Conservation (phyloP, 2,888 invertebrate species). For the Amblyjoppa proteus region DNA sequence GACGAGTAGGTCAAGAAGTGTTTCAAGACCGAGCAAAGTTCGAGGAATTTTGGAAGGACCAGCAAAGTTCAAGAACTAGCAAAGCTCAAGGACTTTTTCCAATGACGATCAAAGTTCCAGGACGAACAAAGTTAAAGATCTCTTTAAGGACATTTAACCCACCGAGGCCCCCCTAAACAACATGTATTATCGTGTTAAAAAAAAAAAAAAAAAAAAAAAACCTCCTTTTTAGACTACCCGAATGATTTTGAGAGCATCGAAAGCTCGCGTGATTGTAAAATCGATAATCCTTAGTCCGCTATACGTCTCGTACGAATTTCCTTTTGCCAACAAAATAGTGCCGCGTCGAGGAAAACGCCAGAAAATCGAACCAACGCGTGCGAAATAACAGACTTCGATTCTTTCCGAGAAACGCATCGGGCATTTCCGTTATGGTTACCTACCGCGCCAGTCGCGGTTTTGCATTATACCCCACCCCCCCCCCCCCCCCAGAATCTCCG, state of each 20-base stretch:
- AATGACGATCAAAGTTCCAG: no score
- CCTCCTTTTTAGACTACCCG: not conserved
- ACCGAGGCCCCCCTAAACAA: no score
- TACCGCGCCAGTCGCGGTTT: conserved; percentile 11
- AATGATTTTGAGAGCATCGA: not conserved
- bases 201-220: not conserved
- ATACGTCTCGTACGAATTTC: not conserved
- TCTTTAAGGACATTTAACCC: no score
- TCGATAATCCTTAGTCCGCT: not conserved
- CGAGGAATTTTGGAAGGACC: no score
- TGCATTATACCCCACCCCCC: not conserved
- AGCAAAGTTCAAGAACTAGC: no score
- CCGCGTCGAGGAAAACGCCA: not conserved
- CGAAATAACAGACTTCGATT: not conserved
- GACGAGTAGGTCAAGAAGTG: no score
- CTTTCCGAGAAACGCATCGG: not conserved
- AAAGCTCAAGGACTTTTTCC: no score
- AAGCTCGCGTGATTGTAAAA: not conserved
- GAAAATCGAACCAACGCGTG: not conserved
- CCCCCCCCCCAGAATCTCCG: not conserved
- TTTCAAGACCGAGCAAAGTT: no score
- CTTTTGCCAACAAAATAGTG: not conserved
- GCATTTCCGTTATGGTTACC: not conserved
- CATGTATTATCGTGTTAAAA: not conserved
- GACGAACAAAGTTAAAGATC: no score